Evolutionary conservation across 1,140 invertebrate genomes (phyloP).

Genomic region (Atta colombica): DNA sequence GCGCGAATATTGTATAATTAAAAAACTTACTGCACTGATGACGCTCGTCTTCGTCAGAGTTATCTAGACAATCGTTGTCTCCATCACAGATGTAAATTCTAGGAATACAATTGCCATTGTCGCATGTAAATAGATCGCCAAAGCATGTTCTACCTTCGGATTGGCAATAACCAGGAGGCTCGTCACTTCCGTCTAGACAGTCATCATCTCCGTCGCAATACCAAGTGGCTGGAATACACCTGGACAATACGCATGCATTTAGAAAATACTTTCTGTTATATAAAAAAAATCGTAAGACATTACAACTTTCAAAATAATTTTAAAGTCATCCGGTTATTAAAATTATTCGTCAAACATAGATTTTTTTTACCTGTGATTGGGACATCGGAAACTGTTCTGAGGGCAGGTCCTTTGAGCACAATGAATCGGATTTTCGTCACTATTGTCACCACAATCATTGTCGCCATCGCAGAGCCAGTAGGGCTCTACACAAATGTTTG

Average conservation of each 20-base stretch:
- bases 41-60: conserved; percentile 95
- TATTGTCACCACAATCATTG: conserved; percentile 98
- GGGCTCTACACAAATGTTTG: conserved; percentile 97
- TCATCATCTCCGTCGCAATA: conserved; percentile 97
- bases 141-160: conserved; percentile 98
- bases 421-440: conserved; percentile 96
- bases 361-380: conserved; percentile 88
- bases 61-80: conserved; percentile 97
- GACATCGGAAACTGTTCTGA: conserved; percentile 95
- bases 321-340: background rate
- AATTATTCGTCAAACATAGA: conserved; percentile 10
- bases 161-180: conserved; percentile 96
- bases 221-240: conserved; percentile 97
- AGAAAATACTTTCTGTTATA: no score
- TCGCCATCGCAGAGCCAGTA: conserved; percentile 98
- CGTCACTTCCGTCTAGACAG: conserved; percentile 95
- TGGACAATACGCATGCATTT: conserved; percentile 46
- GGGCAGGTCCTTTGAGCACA: conserved; percentile 96
- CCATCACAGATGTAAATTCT: conserved; percentile 99
- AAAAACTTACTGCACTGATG: conserved; percentile 94
- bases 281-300: no score
- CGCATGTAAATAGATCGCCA: conserved; percentile 97
- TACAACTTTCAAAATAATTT: conserved; percentile 14
- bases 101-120: conserved; percentile 98
- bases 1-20: background rate